Base-by-base conservation (phyloP, 2,888 invertebrate species). In the Volucella inanis region DNA sequence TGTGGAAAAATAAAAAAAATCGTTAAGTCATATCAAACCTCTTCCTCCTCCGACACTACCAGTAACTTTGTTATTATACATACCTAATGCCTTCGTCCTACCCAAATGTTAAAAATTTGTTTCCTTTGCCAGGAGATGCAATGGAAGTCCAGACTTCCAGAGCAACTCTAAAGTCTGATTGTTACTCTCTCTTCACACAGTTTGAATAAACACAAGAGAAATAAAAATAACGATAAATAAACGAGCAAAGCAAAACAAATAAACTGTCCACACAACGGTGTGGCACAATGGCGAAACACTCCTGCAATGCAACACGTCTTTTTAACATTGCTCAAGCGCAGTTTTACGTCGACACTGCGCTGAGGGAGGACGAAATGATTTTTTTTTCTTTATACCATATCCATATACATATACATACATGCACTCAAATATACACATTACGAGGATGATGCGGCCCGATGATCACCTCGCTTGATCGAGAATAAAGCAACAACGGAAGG, bases 361-460 rank as follows among this genome's bases (percentile, higher is more conserved):
- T 49, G 15, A 75, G 11, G 75, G 80, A 84, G 84, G 75, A 85
- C 71, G 80, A 84, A 67, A 64, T 54, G 68, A 74, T 75, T 78
- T 74, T 15, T 78, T 74, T 38, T 11, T 4, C 15, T 9, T 14
- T 59, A n/a, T n/a, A n/a, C n/a, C n/a, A n/a, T n/a, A n/a, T n/a
- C n/a, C n/a, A n/a, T 22, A 14, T 57, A 47, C 55, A 47, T 6
- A 31, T 31, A 52, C 22, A 22, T 22, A 3, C 4, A 31, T 31
- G 6, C 31, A 31, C 31, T 31, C 6, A 31, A 31, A 31, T 31
- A 31, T 31, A 31, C 31, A 31, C 6, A 31, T 31, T 6, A 31
- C 59, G 64, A 50, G 68, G 83, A 64, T 79, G 74, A 74, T 80
- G 57, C 38, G 52, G 74, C 52, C 75, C 79, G 18, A n/a, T 61